Percentiles rank a stretch among this genome's conserved stretches.
These are phyloP conservation scores for Dastarcus helophoroides DNA, from an alignment of 2,888 invertebrate species.

Conservation along the genomic window DNA sequence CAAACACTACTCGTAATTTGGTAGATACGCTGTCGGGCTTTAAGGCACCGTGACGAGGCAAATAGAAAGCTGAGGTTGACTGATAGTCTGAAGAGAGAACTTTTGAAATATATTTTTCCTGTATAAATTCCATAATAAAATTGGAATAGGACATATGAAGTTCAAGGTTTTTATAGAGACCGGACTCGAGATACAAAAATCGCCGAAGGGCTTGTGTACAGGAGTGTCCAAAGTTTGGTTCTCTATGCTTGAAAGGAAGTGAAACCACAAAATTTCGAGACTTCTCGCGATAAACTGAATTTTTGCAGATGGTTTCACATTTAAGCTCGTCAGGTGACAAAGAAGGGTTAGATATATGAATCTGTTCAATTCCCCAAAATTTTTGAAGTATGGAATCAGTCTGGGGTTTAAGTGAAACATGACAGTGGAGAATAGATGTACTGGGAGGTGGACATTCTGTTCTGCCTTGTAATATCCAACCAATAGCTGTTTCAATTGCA, in stretches of 20 bases:
- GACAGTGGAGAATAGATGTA: background rate
- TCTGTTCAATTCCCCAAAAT: conserved; percentile 6
- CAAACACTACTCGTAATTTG: conserved; percentile 7
- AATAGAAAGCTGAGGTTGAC: conserved; percentile 7
- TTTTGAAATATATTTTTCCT: conserved; percentile 3
- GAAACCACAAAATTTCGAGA: conserved; percentile 3
- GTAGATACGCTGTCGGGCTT: conserved; percentile 5
- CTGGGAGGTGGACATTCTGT: too few species aligned
- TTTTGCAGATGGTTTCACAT: conserved; percentile 3
- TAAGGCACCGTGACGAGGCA: conserved; percentile 5
- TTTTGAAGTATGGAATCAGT: conserved; percentile 5
- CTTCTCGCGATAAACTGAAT: conserved; percentile 1
- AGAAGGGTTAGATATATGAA: conserved; percentile 1
- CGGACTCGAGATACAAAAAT: conserved; percentile 1
- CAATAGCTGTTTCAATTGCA: conserved; percentile 5
- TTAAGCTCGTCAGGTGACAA: conserved; percentile 4
- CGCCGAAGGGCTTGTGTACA: too few species aligned
- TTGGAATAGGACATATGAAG: conserved; percentile 3
- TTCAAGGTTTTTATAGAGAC: conserved; percentile 3
- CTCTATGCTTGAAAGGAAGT: conserved; percentile 3
- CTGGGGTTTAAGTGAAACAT: conserved; percentile 4
- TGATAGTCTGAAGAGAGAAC: conserved; percentile 5
- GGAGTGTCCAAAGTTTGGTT: conserved; percentile 4
- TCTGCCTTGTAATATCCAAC: too few species aligned
- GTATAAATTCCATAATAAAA: conserved; percentile 3